Evolutionary conservation across 2,888 invertebrate species (phyloP).

Genomic region (Chrysotoxum bicinctum): DNA sequence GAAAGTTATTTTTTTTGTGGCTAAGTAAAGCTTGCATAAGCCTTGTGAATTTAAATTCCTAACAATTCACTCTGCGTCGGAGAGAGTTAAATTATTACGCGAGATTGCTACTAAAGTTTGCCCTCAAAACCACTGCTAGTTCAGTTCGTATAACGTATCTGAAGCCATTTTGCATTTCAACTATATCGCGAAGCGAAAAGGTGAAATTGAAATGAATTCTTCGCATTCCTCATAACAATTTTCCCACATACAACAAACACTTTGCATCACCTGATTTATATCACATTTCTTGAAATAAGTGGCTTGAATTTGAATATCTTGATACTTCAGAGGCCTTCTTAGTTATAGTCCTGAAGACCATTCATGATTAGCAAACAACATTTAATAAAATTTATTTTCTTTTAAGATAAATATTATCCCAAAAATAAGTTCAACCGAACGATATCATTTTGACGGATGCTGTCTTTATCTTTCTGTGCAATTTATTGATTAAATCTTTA

Average conservation of each 20-base stretch:
- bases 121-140: not conserved
- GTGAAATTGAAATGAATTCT: slow-evolving; percentile 45
- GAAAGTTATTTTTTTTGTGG: slow-evolving; percentile 35
- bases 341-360: too few species aligned
- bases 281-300: not conserved
- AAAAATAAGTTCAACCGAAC: too few species aligned
- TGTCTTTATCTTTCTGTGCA: too few species aligned
- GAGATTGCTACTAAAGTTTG: slow-evolving; percentile 58
- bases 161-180: slow-evolving; percentile 25
- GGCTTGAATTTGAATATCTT: not conserved
- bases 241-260: slow-evolving; percentile 5
- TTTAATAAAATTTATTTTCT: too few species aligned
- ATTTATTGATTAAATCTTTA: too few species aligned
- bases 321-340: too few species aligned
- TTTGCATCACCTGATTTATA: not conserved
- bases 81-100: slow-evolving; percentile 46
- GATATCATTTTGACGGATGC: too few species aligned
- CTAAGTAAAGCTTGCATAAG: slow-evolving; percentile 53
- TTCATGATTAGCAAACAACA: too few species aligned
- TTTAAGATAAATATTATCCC: too few species aligned
- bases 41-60: slow-evolving; percentile 66
- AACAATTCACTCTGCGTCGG: slow-evolving; percentile 26
- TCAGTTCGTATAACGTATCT: not conserved
- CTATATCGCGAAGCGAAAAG: slow-evolving; percentile 21
- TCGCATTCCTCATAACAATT: slow-evolving; percentile 12